Percentiles rank a stretch among this genome's conserved stretches.
Evolutionary conservation across 2,113 vertebrate species (phyloP).

Genomic region (Ptilorrhoa leucosticta): DNA sequence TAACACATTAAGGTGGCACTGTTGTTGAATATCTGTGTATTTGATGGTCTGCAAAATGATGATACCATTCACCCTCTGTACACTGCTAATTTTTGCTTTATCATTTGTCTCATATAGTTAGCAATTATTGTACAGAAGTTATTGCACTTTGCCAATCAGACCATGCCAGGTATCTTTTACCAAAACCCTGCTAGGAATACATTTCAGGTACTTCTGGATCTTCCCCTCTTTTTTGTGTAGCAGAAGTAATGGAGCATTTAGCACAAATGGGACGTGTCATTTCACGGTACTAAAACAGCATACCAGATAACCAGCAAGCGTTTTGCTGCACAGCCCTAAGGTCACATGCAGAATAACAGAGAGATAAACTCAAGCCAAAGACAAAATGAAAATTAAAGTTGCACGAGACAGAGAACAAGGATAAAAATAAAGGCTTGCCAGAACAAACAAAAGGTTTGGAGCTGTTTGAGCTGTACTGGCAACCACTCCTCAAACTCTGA

Average conservation of each 20-base stretch:
- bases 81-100: background rate
- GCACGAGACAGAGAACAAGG: background rate
- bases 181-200: background rate
- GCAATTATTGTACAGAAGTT: background rate
- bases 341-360: background rate
- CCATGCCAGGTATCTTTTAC: background rate
- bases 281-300: background rate
- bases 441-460: background rate
- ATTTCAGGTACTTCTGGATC: background rate
- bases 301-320: background rate
- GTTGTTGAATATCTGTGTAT: background rate
- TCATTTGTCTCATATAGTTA: background rate
- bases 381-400: slow-evolving; percentile 37
- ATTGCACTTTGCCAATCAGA: background rate
- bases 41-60: background rate
- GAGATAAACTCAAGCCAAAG: background rate
- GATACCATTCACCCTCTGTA: background rate
- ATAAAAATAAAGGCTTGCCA: background rate
- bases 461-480: background rate
- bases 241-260: background rate
- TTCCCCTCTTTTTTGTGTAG: background rate
- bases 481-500: background rate
- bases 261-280: background rate
- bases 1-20: background rate
- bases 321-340: background rate